phyloP scores from a whole-genome alignment of 1,140 invertebrate species.

The Ptiloglossa arizonensis region DNA sequence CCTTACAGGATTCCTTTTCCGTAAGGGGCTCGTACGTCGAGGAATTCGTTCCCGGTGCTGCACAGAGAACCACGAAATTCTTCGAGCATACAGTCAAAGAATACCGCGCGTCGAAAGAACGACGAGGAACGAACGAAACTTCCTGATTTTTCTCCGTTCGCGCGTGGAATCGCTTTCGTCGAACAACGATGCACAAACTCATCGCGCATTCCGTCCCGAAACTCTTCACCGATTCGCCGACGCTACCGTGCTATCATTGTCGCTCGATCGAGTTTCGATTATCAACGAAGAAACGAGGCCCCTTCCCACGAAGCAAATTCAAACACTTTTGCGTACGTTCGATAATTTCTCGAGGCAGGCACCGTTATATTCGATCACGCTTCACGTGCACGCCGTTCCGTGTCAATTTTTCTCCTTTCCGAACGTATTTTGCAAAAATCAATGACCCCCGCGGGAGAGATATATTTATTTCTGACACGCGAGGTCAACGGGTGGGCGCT shows the following conservation, averaged over 20 bases:
- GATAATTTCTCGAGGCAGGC: too few species aligned
- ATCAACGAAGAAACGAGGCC: background rate
- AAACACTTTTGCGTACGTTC: too few species aligned
- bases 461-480: slow-evolving; percentile 2
- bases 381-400: too few species aligned
- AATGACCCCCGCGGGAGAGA: background rate
- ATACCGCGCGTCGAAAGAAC: background rate
- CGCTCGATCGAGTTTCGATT: background rate
- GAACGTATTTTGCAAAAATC: slow-evolving; percentile 8
- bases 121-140: background rate
- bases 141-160: background rate
- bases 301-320: too few species aligned
- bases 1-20: background rate
- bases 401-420: background rate
- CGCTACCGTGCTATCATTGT: background rate
- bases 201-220: background rate
- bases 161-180: background rate
- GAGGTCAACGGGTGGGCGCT: background rate
- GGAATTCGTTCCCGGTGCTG: slow-evolving; percentile 9
- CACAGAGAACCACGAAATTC: background rate
- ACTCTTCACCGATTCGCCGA: background rate
- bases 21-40: slow-evolving; percentile 3
- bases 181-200: background rate
- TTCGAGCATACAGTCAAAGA: background rate
- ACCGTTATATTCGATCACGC: too few species aligned